Conservation (phyloP, 1,140 invertebrate genomes). For the Uloborus diversus region DNA sequence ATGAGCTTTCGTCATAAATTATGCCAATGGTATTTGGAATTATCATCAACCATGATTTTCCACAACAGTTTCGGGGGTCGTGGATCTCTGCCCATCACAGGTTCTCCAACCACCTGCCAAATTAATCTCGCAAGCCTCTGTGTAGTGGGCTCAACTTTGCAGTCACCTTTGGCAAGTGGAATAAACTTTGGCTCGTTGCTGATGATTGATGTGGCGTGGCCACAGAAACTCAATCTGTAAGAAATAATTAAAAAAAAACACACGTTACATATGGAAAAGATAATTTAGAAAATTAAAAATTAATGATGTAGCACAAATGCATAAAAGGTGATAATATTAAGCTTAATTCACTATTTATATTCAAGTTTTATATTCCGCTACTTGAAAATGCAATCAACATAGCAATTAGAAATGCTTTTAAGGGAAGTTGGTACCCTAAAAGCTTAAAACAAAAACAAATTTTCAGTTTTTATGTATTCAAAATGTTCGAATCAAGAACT, state of each 20-base stretch:
- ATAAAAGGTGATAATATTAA: too few species aligned
- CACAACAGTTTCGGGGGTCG: slow-evolving; percentile 46
- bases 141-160: slow-evolving; percentile 35
- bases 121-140: slow-evolving; percentile 50
- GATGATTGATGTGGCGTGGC: slow-evolving; percentile 2
- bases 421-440: too few species aligned
- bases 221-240: slow-evolving; percentile 48
- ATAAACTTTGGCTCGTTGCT: slow-evolving; percentile 24
- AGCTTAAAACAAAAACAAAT: too few species aligned
- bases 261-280: not conserved
- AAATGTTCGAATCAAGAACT: too few species aligned
- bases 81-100: slow-evolving; percentile 35
- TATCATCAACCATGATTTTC: slow-evolving; percentile 54
- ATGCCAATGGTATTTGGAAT: slow-evolving; percentile 9
- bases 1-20: slow-evolving; percentile 3
- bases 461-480: too few species aligned
- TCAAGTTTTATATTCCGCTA: too few species aligned
- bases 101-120: slow-evolving; percentile 52
- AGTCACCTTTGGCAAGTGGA: slow-evolving; percentile 11
- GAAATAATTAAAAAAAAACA: too few species aligned
- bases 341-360: too few species aligned
- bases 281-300: too few species aligned
- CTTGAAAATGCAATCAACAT: too few species aligned
- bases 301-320: too few species aligned
- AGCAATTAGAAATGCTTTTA: too few species aligned